Evolutionary conservation across 2,113 vertebrate species (phyloP), one percentile per base, ranked within the genome.

Genomic region (Onychostruthus taczanowskii): DNA sequence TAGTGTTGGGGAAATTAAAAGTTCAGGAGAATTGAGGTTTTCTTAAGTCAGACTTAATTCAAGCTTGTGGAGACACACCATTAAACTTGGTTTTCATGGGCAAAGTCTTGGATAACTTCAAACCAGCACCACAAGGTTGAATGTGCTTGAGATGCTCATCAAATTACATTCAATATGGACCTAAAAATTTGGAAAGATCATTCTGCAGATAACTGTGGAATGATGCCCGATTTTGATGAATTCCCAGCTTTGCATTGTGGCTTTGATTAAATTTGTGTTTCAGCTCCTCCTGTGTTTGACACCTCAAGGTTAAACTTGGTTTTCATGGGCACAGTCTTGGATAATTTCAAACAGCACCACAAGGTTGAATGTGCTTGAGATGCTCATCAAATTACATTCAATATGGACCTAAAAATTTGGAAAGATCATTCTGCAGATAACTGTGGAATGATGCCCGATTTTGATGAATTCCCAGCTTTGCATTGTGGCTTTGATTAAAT

Each of bases 21-120:
- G 3, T 50, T 82, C 31, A 15, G 44, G 73, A 59, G 24, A 74
- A 62, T 4, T 0, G 19, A 55, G 17, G 3, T 84, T 72, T 69
- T 64, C 28, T 64, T 16, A 67, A 35, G 11, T 41, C 5, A 3
- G 52, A 31, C 16, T 91, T 72, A 55, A 30, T 53, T 58, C 24
- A 72, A 39, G 50, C 30, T 78, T 55, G 50, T 44, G 41, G 55
- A 30, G 28, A 43, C 4, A 6, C 0, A 0, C 9, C 0, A n/a
- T 84, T 93, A n/a, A 77, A 53, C 55, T 59, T 15, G 7, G 19
- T 68, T 46, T 46, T 41, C 75, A 24, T 0, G 2, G 69, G 21
- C 21, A 37, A 22, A 74, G 9, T 35, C 64, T 56, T 62, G 52
- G 13, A 30, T 33, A 4, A 33, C 39, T 84, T 47, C 46, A n/a